Percentiles rank a stretch among this genome's conserved stretches.
These are phyloP conservation scores for Corythornis madagascariensis DNA, from an alignment of 2,113 vertebrate genomes.

Conservation along the genomic window DNA sequence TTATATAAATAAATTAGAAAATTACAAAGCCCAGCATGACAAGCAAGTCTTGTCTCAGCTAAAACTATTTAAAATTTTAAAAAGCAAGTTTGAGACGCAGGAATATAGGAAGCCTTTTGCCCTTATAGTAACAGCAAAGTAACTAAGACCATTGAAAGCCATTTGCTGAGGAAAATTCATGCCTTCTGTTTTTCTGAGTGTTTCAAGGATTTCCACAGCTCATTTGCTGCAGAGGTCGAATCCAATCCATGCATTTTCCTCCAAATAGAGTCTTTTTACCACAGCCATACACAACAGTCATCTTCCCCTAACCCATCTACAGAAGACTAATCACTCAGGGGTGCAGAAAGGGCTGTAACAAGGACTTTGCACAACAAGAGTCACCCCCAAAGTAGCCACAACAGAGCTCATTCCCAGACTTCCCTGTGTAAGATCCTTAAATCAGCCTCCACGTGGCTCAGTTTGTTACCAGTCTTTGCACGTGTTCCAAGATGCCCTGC, in stretches of 20 bases:
- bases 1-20: not conserved
- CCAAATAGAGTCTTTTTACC: not conserved
- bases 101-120: not conserved
- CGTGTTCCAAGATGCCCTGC: not conserved
- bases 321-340: not conserved
- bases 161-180: not conserved
- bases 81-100: not conserved
- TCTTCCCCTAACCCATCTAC: not conserved
- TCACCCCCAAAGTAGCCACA: not conserved
- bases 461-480: not conserved
- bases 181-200: not conserved
- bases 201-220: slow-evolving; percentile 34
- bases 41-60: not conserved
- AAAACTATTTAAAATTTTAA: not conserved
- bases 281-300: not conserved
- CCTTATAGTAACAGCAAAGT: not conserved
- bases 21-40: not conserved
- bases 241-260: not conserved
- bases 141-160: not conserved
- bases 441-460: not conserved
- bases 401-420: not conserved
- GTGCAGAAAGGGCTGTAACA: not conserved
- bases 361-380: not conserved
- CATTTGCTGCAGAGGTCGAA: slow-evolving; percentile 43
- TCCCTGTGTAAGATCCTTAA: not conserved